A percentile compares a stretch with the other conserved stretches of the same genome.
Evolutionary conservation across 2,797 vertebrate genomes (phyloP).

Genomic region (Chiroxiphia lanceolata): DNA sequence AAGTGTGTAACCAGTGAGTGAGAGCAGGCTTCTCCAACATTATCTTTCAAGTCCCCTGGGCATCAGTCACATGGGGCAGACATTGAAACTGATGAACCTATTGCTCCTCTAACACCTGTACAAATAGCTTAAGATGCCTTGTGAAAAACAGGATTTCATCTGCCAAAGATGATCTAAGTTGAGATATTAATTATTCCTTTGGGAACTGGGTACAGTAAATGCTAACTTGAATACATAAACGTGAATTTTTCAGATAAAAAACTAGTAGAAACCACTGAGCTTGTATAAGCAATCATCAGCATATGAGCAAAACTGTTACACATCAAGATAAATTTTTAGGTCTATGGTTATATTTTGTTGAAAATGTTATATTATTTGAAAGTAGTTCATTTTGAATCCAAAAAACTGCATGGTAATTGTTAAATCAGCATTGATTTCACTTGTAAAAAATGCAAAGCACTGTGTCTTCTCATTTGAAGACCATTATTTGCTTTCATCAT

Average conservation of each 20-base stretch:
- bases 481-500: neutral
- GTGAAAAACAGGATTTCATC: slow-evolving; percentile 41
- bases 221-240: neutral
- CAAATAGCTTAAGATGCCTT: neutral
- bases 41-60: slow-evolving; percentile 3
- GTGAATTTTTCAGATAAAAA: neutral
- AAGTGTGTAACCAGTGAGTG: neutral
- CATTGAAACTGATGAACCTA: slow-evolving; percentile 12
- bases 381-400: neutral
- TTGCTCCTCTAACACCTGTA: slow-evolving; percentile 42
- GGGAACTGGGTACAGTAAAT: slow-evolving; percentile 21
- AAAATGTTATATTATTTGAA: neutral
- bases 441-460: neutral
- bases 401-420: neutral
- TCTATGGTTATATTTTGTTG: neutral
- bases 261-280: neutral
- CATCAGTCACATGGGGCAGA: neutral
- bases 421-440: neutral
- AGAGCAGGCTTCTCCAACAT: neutral
- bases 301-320: neutral
- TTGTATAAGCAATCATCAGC: neutral
- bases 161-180: slow-evolving; percentile 50
- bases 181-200: slow-evolving; percentile 62
- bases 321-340: neutral
- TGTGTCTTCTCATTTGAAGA: neutral